Percentiles rank a stretch among this genome's conserved stretches.
phyloP scores from a whole-genome alignment of 2,888 invertebrate species.

The Emesis furor region DNA sequence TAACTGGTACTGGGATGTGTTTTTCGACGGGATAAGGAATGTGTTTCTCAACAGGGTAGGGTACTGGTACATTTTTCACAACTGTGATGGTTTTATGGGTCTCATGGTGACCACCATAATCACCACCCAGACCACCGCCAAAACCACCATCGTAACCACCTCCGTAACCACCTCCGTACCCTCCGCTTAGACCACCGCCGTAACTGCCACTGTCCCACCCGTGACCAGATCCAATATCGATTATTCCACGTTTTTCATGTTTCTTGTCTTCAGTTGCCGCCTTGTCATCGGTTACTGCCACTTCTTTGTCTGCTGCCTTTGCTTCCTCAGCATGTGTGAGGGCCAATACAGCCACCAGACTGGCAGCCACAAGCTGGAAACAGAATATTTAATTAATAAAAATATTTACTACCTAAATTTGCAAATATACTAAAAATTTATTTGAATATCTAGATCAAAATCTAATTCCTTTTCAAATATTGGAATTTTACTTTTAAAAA shows the following conservation, averaged over 20 bases:
- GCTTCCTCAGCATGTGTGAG: constrained; percentile 92
- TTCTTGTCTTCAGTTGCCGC: constrained; percentile 93
- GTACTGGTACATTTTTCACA: constrained; percentile 92
- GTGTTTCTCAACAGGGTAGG: constrained; percentile 92
- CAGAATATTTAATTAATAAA: constrained; percentile 70
- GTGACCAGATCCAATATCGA: constrained; percentile 90
- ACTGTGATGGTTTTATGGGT: constrained; percentile 94
- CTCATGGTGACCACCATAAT: constrained; percentile 89
- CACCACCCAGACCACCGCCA: constrained; percentile 71
- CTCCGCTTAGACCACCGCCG: constrained; percentile 77
- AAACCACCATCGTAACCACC: constrained; percentile 82
- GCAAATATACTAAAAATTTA: constrained; percentile 27
- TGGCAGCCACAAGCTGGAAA: constrained; percentile 91
- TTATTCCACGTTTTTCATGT: constrained; percentile 95
- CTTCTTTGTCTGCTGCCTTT: constrained; percentile 92
- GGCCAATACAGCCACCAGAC: constrained; percentile 93
- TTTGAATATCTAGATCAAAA: neutral
- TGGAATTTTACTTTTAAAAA: neutral
- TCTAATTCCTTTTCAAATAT: neutral
- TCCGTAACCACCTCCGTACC: constrained; percentile 80
- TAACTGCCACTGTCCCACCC: constrained; percentile 75
- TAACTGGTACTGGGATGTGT: constrained; percentile 90
- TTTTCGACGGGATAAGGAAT: constrained; percentile 93
- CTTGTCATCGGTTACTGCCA: constrained; percentile 91
- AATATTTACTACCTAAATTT: neutral